phyloP scores from a whole-genome alignment of 2,113 vertebrate genomes.

The Cynopterus brachyotis region DNA sequence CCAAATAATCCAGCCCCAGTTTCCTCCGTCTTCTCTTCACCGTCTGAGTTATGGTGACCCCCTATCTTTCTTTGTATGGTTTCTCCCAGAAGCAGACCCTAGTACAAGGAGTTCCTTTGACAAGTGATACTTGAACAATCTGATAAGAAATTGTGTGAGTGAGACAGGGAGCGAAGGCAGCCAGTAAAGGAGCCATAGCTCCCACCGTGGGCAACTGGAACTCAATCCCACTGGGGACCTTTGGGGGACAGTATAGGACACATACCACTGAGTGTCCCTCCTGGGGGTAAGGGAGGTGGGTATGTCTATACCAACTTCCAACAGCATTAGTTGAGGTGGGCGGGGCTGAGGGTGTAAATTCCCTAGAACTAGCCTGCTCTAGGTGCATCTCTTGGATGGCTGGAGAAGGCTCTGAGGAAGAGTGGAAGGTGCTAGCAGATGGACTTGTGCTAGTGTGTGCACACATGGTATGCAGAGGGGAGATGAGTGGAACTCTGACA shows the following conservation, averaged over 20 bases:
- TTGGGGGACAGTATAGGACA: not conserved
- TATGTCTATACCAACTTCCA: not conserved
- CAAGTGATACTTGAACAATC: not conserved
- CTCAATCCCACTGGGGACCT: not conserved
- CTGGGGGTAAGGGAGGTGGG: not conserved
- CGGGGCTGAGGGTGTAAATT: not conserved
- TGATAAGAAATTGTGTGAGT: not conserved
- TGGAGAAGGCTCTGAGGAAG: not conserved
- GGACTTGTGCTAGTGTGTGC: accelerated
- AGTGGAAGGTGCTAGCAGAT: not conserved
- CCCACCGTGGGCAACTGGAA: not conserved
- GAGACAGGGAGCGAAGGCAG: not conserved
- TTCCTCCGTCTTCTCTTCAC: not conserved
- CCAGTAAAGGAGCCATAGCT: accelerated
- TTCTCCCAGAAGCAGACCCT: not conserved
- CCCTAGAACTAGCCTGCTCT: not conserved
- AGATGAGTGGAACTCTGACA: not conserved
- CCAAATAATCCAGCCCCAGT: not conserved
- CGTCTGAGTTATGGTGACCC: not conserved
- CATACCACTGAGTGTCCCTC: not conserved
- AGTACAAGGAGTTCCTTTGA: not conserved
- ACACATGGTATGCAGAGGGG: accelerated
- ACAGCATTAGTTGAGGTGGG: not conserved
- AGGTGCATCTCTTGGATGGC: not conserved
- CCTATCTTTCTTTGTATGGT: not conserved